Percentiles rank a stretch among this genome's conserved stretches.
Evolutionary conservation across 2,888 invertebrate species (phyloP).

Genomic region (Torymus tubicola): DNA sequence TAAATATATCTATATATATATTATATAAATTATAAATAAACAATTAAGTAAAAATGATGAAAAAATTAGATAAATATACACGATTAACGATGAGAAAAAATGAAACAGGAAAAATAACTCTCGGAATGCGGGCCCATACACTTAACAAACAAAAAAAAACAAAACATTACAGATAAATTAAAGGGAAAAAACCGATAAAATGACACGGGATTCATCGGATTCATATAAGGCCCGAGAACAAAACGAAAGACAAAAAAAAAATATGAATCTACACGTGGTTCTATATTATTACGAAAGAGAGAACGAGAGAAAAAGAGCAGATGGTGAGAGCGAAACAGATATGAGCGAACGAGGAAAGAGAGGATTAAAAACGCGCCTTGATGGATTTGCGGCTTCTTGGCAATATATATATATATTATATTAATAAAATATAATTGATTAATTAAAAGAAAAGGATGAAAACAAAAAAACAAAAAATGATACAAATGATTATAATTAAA

Average conservation of each 20-base stretch:
- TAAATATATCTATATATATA: constrained; percentile 59
- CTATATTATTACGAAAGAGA: constrained; percentile 9
- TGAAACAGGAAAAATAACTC: constrained; percentile 18
- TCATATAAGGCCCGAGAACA: constrained; percentile 40
- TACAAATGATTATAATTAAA: constrained; percentile 58
- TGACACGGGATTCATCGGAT: constrained; percentile 52
- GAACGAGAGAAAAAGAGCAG: constrained; percentile 24
- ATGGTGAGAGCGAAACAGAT: constrained; percentile 33
- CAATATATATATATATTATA: constrained; percentile 60
- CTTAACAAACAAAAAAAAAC: constrained; percentile 9
- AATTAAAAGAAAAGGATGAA: constrained; percentile 39
- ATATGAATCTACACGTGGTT: constrained; percentile 51
- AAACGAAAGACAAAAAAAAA: too few species aligned
- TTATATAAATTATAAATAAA: constrained; percentile 56
- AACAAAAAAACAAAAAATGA: too few species aligned
- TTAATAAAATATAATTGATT: constrained; percentile 57
- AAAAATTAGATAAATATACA: constrained; percentile 26
- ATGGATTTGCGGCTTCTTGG: constrained; percentile 59
- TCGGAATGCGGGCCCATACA: too few species aligned
- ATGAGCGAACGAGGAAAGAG: constrained; percentile 37
- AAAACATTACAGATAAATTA: constrained; percentile 14
- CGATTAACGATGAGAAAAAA: constrained; percentile 10
- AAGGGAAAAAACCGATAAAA: constrained; percentile 11
- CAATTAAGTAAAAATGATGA: constrained; percentile 40
- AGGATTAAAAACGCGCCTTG: constrained; percentile 56